phyloP scores from a whole-genome alignment of 92 coral and sea anemone genomes.

The Epizoanthus fatuus region DNA sequence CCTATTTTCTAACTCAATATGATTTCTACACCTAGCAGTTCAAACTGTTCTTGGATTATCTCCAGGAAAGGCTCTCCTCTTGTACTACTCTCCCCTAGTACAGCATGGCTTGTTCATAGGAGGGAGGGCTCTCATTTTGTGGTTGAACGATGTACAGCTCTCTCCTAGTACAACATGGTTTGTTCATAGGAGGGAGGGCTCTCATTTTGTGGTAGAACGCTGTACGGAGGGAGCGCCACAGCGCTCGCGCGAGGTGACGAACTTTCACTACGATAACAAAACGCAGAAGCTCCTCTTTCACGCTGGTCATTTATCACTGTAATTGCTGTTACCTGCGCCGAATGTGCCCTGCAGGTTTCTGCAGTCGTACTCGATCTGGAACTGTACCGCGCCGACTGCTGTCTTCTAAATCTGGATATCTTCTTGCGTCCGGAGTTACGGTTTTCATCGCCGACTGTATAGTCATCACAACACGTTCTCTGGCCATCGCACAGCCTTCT shows the following conservation, averaged over 20 bases:
- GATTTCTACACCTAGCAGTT: no score
- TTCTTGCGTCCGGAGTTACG: not conserved
- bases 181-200: slow-evolving; percentile 20
- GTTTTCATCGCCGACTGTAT: not conserved
- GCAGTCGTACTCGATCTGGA: not conserved
- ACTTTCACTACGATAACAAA: not conserved
- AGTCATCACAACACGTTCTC: not conserved
- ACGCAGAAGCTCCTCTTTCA: not conserved
- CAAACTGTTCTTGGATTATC: no score
- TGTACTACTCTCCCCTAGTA: not conserved
- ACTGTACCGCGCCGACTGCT: slow-evolving; percentile 4
- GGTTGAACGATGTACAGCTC: not conserved
- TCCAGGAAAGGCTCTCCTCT: not conserved
- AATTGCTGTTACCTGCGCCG: not conserved
- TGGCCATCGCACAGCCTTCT: not conserved
- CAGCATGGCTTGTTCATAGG: slow-evolving; percentile 19
- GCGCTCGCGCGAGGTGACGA: not conserved
- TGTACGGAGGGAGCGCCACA: not conserved
- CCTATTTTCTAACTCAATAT: no score
- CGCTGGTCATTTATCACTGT: not conserved
- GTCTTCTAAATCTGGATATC: slow-evolving; percentile 2
- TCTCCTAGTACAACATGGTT: not conserved
- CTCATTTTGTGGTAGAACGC: not conserved
- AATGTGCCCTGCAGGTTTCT: not conserved
- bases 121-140: not conserved